These are phyloP conservation scores for Cataglyphis livida DNA, from an alignment of 2,888 invertebrate genomes.

Conservation along the genomic window DNA sequence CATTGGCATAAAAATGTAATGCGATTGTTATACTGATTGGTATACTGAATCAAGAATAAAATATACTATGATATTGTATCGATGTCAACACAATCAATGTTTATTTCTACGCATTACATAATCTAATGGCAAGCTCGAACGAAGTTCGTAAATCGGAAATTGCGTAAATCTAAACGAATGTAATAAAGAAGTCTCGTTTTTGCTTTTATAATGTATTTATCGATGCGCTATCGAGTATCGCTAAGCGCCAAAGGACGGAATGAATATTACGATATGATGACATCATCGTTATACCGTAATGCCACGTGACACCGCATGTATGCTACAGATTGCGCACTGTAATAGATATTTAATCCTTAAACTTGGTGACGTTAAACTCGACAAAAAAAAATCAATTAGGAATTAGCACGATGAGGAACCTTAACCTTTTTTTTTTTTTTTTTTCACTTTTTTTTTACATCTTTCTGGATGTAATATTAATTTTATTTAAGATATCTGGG, in stretches of 20 bases:
- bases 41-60: background rate
- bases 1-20: slow-evolving; percentile 32
- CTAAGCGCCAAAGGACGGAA: slow-evolving; percentile 23
- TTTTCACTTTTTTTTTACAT: background rate
- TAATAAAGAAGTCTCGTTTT: slow-evolving; percentile 31
- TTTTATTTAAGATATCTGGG: background rate
- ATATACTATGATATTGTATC: background rate
- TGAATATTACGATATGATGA: slow-evolving; percentile 51
- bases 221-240: slow-evolving; percentile 41
- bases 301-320: background rate
- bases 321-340: background rate
- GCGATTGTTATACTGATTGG: slow-evolving; percentile 7
- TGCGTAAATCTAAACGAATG: background rate
- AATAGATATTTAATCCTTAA: slow-evolving; percentile 47
- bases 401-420: background rate
- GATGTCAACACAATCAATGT: background rate
- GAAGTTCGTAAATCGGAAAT: background rate
- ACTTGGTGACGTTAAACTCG: background rate
- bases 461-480: background rate
- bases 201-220: background rate
- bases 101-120: background rate
- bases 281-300: slow-evolving; percentile 41
- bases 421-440: background rate
- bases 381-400: background rate
- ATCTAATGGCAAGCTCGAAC: background rate